Percentiles rank a stretch among this genome's conserved stretches.
Conservation (phyloP, 2,113 vertebrate genomes). For the Pelvicachromis taeniatus region DNA sequence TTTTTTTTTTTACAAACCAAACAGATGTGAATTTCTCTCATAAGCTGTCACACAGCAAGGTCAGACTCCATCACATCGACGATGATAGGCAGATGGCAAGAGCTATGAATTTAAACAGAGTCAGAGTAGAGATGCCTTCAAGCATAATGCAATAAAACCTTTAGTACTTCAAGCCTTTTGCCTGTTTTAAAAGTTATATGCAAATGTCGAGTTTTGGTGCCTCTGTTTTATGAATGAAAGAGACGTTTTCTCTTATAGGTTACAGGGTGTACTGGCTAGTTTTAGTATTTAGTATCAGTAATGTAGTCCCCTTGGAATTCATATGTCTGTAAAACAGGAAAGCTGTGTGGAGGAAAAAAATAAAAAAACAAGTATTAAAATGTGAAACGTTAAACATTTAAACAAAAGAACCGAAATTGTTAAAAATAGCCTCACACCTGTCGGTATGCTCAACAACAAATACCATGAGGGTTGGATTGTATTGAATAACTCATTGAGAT, state of each 20-base stretch:
- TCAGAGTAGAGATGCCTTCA: not conserved
- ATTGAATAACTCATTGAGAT: not conserved
- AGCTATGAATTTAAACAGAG: not conserved
- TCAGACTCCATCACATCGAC: not conserved
- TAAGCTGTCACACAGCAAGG: not conserved
- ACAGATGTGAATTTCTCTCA: slow-evolving; percentile 13
- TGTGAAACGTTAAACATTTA: not conserved
- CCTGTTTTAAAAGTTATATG: not conserved
- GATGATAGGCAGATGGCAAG: slow-evolving; percentile 16
- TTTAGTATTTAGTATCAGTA: not conserved
- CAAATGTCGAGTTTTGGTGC: not conserved
- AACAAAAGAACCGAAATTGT: not conserved
- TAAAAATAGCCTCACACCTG: not conserved
- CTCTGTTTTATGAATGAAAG: not conserved
- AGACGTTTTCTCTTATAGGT: not conserved
- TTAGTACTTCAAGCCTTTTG: not conserved
- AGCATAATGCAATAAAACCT: not conserved
- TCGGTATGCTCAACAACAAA: not conserved
- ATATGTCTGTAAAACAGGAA: not conserved
- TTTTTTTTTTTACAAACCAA: not conserved
- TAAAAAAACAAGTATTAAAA: not conserved
- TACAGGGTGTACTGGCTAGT: not conserved
- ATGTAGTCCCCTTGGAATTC: not conserved
- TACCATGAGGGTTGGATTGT: not conserved
- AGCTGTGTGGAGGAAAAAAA: not conserved